A percentile compares a stretch with the other conserved stretches of the same genome.
phyloP scores from a whole-genome alignment of 1,140 invertebrate genomes.

The Steinernema feltiae region DNA sequence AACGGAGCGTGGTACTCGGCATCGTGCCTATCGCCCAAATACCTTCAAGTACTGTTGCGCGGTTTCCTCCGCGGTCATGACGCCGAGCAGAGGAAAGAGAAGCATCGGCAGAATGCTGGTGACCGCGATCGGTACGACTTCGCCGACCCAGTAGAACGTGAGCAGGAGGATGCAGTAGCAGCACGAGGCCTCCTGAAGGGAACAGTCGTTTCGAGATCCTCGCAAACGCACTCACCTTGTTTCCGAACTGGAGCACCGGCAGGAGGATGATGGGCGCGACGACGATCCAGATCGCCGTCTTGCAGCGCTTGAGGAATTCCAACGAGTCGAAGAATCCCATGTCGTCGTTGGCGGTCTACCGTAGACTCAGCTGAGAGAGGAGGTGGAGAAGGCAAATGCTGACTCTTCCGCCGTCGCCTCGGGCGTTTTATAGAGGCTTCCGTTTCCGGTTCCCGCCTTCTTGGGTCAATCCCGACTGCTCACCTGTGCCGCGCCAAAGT shows the following conservation, averaged over 20 bases:
- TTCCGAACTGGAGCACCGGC: slow-evolving; percentile 21
- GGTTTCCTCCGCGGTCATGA: slow-evolving; percentile 49
- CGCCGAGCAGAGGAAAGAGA: slow-evolving; percentile 56
- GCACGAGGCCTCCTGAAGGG: slow-evolving; percentile 36
- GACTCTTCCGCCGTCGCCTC: not conserved
- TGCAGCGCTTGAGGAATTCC: not conserved
- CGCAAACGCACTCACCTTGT: not conserved
- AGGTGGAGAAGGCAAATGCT: not conserved
- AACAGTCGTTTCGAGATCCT: not conserved
- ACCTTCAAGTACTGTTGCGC: slow-evolving; percentile 57
- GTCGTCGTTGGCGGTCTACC: too few species aligned
- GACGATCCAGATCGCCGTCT: slow-evolving; percentile 28
- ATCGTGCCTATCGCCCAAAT: not conserved
- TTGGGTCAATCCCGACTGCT: not conserved
- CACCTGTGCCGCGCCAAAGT: not conserved
- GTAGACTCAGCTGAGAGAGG: too few species aligned
- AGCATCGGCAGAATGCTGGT: slow-evolving; percentile 58
- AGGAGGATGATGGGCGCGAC: slow-evolving; percentile 25
- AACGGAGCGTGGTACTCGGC: not conserved
- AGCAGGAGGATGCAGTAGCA: slow-evolving; percentile 29
- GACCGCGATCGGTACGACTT: slow-evolving; percentile 58
- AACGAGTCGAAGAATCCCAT: not conserved
- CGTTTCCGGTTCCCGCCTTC: not conserved
- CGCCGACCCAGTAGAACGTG: slow-evolving; percentile 57
- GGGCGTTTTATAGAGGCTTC: not conserved